phyloP scores from a whole-genome alignment of 2,888 invertebrate genomes.

The Mythimna albipuncta region DNA sequence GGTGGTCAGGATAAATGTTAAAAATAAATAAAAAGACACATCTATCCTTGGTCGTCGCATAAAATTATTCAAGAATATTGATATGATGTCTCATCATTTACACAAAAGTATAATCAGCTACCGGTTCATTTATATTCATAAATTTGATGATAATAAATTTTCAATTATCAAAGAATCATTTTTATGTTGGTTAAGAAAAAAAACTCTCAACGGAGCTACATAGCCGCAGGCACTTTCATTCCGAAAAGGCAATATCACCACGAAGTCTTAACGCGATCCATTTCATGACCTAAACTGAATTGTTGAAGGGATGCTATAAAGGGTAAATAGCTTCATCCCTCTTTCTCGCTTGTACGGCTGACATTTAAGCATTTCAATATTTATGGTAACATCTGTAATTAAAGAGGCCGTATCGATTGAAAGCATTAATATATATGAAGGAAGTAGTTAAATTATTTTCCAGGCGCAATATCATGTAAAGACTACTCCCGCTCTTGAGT shows the following conservation, averaged over 20 bases:
- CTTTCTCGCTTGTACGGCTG: no score
- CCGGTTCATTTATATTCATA: conserved; percentile 6
- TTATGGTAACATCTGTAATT: conserved; percentile 23
- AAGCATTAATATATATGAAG: not conserved
- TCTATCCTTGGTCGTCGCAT: no score
- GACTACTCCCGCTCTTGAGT: no score
- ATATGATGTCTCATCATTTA: not conserved
- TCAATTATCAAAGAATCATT: conserved; percentile 8
- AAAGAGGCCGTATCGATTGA: conserved; percentile 6
- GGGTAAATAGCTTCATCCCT: no score
- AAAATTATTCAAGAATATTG: not conserved
- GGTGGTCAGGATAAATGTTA: conserved; percentile 15
- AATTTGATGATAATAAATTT: not conserved
- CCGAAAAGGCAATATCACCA: no score
- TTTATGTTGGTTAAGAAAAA: not conserved
- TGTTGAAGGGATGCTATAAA: no score
- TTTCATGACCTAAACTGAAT: no score
- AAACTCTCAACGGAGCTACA: not conserved
- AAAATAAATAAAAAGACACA: not conserved
- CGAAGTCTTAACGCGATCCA: no score
- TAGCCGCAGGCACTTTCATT: conserved; percentile 13
- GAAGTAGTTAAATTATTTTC: not conserved
- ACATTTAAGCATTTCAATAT: conserved; percentile 27
- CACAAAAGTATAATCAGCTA: conserved; percentile 7
- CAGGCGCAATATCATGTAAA: no score